Conservation (phyloP, 2,113 vertebrate genomes). For the Leptocoma aspasia region DNA sequence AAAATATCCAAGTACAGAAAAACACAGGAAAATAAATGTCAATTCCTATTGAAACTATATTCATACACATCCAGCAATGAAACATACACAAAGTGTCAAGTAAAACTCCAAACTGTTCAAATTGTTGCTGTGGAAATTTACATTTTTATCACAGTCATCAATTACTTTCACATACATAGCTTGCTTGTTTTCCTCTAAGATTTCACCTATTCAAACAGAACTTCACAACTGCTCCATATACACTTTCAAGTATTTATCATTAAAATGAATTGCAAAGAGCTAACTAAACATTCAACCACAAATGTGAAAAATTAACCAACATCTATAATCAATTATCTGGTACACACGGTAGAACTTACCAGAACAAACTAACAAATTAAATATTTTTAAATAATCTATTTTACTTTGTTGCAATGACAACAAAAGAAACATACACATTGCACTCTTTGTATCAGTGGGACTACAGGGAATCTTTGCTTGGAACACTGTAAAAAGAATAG, state of each 20-base stretch:
- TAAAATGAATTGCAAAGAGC: background rate
- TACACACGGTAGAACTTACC: background rate
- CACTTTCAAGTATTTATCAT: background rate
- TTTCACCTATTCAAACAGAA: background rate
- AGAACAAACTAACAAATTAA: background rate
- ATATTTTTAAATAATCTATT: background rate
- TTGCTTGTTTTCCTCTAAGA: background rate
- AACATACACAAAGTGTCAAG: background rate
- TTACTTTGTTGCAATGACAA: background rate
- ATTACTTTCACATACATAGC: background rate
- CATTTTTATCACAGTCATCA: background rate
- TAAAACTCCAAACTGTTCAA: background rate
- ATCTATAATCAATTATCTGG: background rate
- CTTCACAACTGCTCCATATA: background rate
- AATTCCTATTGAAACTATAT: background rate
- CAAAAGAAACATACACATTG: background rate
- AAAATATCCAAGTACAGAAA: background rate
- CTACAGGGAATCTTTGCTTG: background rate
- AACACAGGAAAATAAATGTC: background rate
- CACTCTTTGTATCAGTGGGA: background rate
- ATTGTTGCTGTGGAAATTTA: background rate
- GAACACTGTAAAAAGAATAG: background rate
- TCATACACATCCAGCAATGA: background rate
- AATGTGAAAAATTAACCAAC: background rate
- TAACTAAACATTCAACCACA: background rate